phyloP scores from a whole-genome alignment of 2,797 vertebrate species.

The Poecile montanus region DNA sequence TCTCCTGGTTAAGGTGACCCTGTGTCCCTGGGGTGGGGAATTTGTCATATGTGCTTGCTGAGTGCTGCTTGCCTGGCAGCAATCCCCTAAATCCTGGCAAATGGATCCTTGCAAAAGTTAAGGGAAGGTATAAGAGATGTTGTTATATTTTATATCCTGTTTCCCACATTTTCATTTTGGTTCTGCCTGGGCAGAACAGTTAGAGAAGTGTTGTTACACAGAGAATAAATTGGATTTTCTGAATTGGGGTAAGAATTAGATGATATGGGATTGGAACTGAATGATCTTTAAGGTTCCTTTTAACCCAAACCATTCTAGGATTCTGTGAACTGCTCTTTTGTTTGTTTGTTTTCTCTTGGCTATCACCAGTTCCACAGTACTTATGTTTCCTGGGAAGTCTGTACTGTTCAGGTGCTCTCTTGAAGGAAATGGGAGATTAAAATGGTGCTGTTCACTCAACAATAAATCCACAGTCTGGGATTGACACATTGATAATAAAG shows the following conservation, averaged over 20 bases:
- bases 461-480: neutral
- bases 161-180: neutral
- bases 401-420: neutral
- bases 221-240: neutral
- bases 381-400: neutral
- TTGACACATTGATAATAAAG: neutral
- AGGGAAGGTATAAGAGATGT: neutral
- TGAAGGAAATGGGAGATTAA: neutral
- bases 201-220: neutral
- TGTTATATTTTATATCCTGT: neutral
- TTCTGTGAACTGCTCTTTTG: neutral
- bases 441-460: neutral
- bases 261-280: neutral
- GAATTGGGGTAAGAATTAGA: neutral
- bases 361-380: neutral
- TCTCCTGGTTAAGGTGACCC: neutral
- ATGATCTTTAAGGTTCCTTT: neutral
- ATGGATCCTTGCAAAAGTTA: neutral
- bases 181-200: neutral
- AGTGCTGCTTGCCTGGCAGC: neutral
- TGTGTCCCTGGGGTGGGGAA: fast-evolving
- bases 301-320: neutral
- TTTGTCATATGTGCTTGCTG: neutral
- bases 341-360: neutral
- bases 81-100: neutral